Percentiles rank a stretch among this genome's conserved stretches.
Conservation (phyloP, 2,113 vertebrate genomes). For the Pterocles burchelli region DNA sequence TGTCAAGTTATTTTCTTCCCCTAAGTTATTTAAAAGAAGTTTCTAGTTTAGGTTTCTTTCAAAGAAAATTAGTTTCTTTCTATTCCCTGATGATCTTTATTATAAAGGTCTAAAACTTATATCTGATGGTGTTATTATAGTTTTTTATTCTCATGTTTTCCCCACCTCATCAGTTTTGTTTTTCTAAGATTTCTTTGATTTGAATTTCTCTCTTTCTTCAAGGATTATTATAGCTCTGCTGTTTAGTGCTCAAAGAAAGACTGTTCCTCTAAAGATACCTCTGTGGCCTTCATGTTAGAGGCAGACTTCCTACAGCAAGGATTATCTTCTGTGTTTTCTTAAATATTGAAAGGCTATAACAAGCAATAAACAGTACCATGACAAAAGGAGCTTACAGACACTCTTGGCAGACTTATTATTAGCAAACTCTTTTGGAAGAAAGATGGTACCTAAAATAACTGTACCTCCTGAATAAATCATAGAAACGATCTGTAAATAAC, state of each 20-base stretch:
- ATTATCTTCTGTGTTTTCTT: not conserved
- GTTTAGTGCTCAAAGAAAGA: not conserved
- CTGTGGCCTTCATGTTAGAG: not conserved
- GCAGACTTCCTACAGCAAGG: not conserved
- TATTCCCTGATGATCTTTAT: not conserved
- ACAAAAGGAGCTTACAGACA: not conserved
- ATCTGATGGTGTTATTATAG: not conserved
- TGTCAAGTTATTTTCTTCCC: not conserved
- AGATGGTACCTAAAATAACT: not conserved
- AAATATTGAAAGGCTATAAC: not conserved
- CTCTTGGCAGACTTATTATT: not conserved
- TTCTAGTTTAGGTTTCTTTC: not conserved
- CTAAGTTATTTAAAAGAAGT: not conserved
- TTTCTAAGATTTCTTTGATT: not conserved
- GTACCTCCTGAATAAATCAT: not conserved
- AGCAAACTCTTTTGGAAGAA: not conserved
- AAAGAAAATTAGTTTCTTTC: not conserved
- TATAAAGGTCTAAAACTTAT: not conserved
- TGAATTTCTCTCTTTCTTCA: not conserved
- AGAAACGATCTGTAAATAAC: not conserved
- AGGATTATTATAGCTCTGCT: not conserved
- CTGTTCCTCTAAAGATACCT: not conserved
- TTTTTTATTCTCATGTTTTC: not conserved
- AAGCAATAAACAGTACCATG: not conserved
- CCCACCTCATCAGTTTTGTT: not conserved